A percentile compares a stretch with the other conserved stretches of the same genome.
Conservation (phyloP, 92 coral and sea anemone genomes). For the Pocillopora meandrina region DNA sequence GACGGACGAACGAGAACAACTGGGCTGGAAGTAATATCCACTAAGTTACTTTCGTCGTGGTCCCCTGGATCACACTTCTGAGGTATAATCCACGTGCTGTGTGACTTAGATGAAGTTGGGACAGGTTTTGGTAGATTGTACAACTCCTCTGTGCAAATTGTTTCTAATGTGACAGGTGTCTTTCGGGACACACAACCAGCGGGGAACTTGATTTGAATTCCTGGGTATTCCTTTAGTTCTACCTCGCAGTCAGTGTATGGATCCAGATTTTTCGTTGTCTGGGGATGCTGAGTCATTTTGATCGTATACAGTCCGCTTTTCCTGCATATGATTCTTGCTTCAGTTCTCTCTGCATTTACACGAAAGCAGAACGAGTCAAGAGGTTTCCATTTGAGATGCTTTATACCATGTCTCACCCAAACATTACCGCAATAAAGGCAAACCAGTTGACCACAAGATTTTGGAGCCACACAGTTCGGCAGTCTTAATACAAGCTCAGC, state of each 20-base stretch:
- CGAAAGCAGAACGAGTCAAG: conserved; percentile 70
- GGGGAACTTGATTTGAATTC: conserved; percentile 53
- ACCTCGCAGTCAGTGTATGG: conserved; percentile 45
- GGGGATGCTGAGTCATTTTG: conserved; percentile 75
- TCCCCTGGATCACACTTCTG: conserved; percentile 1
- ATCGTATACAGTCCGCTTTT: conserved; percentile 73
- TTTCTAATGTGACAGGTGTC: conserved; percentile 67
- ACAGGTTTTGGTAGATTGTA: conserved; percentile 69
- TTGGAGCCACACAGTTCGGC: conserved; percentile 68
- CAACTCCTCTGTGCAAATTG: conserved; percentile 67
- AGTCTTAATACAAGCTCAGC: conserved; percentile 67
- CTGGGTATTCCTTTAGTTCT: conserved; percentile 45
- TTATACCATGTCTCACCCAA: conserved; percentile 40
- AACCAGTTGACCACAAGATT: conserved; percentile 80
- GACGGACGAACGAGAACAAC: conserved; percentile 78
- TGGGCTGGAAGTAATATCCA: conserved; percentile 84
- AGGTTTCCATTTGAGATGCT: conserved; percentile 69
- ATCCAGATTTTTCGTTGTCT: conserved; percentile 58
- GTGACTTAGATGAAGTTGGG: conserved; percentile 37
- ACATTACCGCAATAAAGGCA: conserved; percentile 73
- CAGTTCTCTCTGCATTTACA: conserved; percentile 65
- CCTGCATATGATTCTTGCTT: conserved; percentile 66
- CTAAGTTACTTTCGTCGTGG: conserved; percentile 20
- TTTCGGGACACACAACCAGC: conserved; percentile 54
- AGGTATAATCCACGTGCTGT: not conserved